These are phyloP conservation scores for Amphiprion clarkii DNA, from an alignment of 2,797 vertebrate species.

Conservation along the genomic window DNA sequence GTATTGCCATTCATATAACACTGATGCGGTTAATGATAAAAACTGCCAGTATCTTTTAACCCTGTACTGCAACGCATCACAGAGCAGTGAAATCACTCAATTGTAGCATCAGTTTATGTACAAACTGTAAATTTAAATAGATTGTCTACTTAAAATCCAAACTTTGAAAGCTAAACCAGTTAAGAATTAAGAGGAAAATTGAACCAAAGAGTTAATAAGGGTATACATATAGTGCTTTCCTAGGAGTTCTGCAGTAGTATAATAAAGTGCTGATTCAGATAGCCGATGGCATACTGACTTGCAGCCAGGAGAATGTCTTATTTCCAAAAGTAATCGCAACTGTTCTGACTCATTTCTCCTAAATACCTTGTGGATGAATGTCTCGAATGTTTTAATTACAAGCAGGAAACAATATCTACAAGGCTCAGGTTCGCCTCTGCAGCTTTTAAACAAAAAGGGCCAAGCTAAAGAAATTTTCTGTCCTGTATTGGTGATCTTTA, in stretches of 20 bases:
- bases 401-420: constrained; percentile 42
- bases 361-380: constrained; percentile 62
- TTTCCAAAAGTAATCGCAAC: constrained; percentile 57
- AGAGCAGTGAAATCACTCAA: not conserved
- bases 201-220: not conserved
- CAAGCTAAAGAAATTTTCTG: constrained; percentile 21
- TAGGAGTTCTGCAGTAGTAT: not conserved
- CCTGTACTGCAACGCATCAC: not conserved
- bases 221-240: not conserved
- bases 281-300: not conserved
- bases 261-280: constrained; percentile 26
- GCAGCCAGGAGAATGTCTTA: constrained; percentile 17
- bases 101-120: not conserved
- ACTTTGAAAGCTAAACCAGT: not conserved
- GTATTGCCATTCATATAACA: not conserved
- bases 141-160: not conserved
- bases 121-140: not conserved
- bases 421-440: constrained; percentile 19
- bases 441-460: constrained; percentile 16
- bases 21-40: no score
- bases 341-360: constrained; percentile 68
- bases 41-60: not conserved
- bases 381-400: constrained; percentile 68
- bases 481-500: not conserved
- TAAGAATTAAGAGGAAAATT: not conserved